Percentiles rank a stretch among this genome's conserved stretches.
Evolutionary conservation across 1,140 invertebrate species (phyloP).

Genomic region (Nautilus pompilius): DNA sequence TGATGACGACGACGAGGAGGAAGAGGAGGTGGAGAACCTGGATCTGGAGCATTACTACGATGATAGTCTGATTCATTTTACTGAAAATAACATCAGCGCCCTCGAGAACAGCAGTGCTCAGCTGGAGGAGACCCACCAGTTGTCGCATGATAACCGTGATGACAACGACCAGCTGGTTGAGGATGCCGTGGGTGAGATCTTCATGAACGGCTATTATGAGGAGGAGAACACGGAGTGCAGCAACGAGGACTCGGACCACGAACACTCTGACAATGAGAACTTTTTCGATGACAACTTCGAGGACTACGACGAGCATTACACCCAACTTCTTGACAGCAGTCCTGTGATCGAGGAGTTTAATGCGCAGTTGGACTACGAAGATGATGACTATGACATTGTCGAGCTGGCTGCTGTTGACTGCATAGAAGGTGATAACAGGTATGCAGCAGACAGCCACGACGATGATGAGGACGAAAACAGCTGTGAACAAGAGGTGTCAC

Average conservation of each 20-base stretch:
- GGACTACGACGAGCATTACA: conserved; percentile 47
- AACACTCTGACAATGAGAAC: conserved; percentile 46
- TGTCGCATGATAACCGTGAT: not conserved
- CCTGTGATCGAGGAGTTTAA: conserved; percentile 39
- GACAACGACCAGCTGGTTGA: not conserved
- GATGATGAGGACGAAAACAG: conserved; percentile 13
- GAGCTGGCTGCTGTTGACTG: conserved; percentile 28
- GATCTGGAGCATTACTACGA: conserved; percentile 45
- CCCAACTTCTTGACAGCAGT: conserved; percentile 29
- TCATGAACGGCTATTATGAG: conserved; percentile 15
- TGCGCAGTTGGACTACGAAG: conserved; percentile 25
- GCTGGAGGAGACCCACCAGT: not conserved
- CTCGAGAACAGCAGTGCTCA: not conserved
- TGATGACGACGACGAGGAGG: conserved; percentile 24
- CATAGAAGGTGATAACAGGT: conserved; percentile 14
- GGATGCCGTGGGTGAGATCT: conserved; percentile 22
- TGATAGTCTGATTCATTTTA: conserved; percentile 19
- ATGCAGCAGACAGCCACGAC: conserved; percentile 17
- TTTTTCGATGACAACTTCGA: conserved; percentile 50
- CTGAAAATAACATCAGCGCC: not conserved
- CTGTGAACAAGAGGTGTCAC: too few species aligned
- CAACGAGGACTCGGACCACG: conserved; percentile 7
- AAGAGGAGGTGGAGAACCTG: conserved; percentile 36
- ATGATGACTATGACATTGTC: conserved; percentile 32
- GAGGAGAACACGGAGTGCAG: conserved; percentile 1